Evolutionary conservation across 2,113 vertebrate species (phyloP), one percentile per base, ranked within the genome.

Genomic region (Scomber scombrus): DNA sequence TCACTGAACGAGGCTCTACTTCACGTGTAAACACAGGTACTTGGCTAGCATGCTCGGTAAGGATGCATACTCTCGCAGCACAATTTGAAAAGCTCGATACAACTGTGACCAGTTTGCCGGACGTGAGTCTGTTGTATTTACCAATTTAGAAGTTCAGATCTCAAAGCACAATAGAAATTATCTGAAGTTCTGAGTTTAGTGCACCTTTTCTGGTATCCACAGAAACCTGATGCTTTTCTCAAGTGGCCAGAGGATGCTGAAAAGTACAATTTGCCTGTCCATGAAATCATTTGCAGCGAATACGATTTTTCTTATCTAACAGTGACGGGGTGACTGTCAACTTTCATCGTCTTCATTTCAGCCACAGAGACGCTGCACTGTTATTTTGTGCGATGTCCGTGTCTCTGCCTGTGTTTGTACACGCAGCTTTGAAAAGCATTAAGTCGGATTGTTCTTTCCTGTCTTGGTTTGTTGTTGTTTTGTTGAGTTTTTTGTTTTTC

Each of bases 321-420:
- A 51, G 7, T 34, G 21, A 47, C 16, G 5, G 10, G 10, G 12
- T 40, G 12, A 11, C 43, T 14, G 16, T 31, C 14, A 16, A 16
- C 63, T 13, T 26, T 55, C 45, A 0, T 31, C 13, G 16, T 66
- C 23, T 46, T 23, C 61, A 6, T 29, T 54, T 63, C 78, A 45
- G 70, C 75, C 78, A 16, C 75, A 77, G 58, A 57, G 61, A 71
- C 63, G 65, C 83, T 72, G 18, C 65, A 15, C 40, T 74, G 46
- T 49, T 56, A 10, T 58, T 66, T 58, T 29, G 26, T 58, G 47
- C 14, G 10, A 71, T 65, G 15, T 21, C 19, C 31, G 3, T 26
- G 47, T 61, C 40, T 81, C 43, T 70, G 67, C 69, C 72, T 71
- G 23, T 74, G 74, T 90, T 78, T 85, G 60, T 73, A 65, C 52